These are phyloP conservation scores for Falco rusticolus DNA, from an alignment of 2,797 vertebrate genomes.

Conservation along the genomic window DNA sequence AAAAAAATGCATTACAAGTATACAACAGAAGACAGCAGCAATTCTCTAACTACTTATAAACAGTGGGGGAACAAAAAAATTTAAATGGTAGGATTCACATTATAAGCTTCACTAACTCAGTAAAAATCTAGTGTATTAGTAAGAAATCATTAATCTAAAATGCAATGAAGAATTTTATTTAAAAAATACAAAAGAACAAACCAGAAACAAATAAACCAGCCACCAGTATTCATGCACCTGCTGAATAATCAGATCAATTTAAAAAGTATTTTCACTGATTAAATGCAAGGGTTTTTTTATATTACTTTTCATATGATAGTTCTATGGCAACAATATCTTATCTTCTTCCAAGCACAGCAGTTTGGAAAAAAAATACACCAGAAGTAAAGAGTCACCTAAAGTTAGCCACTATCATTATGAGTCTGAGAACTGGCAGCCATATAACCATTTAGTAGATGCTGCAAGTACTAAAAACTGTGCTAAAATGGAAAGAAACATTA, in stretches of 20 bases:
- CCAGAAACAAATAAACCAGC: neutral
- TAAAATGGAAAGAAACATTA: neutral
- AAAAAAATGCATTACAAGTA: neutral
- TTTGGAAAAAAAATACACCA: fast-evolving
- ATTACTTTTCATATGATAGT: neutral
- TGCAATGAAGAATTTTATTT: neutral
- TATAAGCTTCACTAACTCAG: neutral
- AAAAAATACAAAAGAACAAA: neutral
- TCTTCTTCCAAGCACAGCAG: neutral
- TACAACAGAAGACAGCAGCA: neutral
- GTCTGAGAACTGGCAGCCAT: neutral
- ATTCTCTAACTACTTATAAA: neutral
- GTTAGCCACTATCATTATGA: neutral
- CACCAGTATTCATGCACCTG: neutral
- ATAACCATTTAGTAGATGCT: neutral
- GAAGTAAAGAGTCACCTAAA: neutral
- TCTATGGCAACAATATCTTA: neutral
- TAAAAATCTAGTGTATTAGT: neutral
- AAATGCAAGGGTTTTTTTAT: fast-evolving
- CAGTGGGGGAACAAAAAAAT: neutral
- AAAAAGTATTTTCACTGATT: neutral
- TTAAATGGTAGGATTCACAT: neutral
- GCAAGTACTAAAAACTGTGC: neutral
- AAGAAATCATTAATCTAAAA: neutral
- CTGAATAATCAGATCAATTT: neutral